Evolutionary conservation across 2,888 invertebrate genomes (phyloP).

Genomic region (Lepidocyrtoides sp.): DNA sequence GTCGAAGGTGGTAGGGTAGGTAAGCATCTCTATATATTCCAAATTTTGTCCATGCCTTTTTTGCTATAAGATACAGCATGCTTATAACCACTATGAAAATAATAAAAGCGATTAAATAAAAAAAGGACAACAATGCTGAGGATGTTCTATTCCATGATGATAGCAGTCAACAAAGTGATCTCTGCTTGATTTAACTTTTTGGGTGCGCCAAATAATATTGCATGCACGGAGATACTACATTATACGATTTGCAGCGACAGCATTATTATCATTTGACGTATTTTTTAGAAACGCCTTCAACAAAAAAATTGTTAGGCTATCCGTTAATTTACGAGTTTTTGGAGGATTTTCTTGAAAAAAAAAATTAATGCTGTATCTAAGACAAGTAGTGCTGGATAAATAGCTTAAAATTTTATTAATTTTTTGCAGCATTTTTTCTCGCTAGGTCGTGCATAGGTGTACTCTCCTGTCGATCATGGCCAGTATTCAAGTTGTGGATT

Average conservation of each 20-base stretch:
- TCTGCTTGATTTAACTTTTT: constrained; percentile 49
- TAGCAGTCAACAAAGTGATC: not conserved
- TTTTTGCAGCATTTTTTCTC: no score
- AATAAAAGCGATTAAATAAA: no score
- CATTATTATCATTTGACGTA: constrained; percentile 3
- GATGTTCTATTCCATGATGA: not conserved
- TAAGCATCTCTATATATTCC: not conserved
- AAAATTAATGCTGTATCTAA: not conserved
- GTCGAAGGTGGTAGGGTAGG: not conserved
- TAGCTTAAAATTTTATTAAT: not conserved
- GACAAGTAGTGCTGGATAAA: not conserved
- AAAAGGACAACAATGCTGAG: not conserved
- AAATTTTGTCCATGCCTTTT: not conserved
- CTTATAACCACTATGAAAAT: not conserved
- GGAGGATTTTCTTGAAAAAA: not conserved
- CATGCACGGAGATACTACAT: not conserved
- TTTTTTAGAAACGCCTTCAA: constrained; percentile 43
- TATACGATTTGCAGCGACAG: no score
- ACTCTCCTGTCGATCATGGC: no score
- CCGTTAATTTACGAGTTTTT: constrained; percentile 14
- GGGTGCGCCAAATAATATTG: constrained; percentile 31
- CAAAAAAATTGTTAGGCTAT: constrained; percentile 7
- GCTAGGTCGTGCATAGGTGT: no score
- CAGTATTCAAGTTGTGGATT: no score
- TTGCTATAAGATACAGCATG: no score